Conservation (phyloP, 1,140 invertebrate genomes). For the Thalassaphorura encarpata region DNA sequence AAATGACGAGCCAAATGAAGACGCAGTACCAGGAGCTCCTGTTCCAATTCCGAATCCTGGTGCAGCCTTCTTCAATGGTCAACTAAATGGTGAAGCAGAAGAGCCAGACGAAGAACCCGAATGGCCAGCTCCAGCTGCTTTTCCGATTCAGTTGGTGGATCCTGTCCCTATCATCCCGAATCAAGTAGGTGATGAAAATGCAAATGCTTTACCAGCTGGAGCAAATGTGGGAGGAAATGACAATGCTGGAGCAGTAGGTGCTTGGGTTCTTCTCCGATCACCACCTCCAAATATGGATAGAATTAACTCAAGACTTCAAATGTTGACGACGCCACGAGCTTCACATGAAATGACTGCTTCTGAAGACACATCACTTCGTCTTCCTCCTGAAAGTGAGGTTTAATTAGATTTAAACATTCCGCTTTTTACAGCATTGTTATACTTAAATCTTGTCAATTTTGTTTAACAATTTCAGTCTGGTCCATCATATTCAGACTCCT, state of each 20-base stretch:
- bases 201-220: too few species aligned
- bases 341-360: constrained; percentile 38
- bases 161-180: too few species aligned
- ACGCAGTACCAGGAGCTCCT: constrained; percentile 34
- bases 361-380: constrained; percentile 38
- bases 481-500: constrained; percentile 77
- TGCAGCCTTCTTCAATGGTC: not conserved
- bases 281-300: constrained; percentile 4
- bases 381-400: constrained; percentile 52
- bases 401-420: not conserved
- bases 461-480: constrained; percentile 68
- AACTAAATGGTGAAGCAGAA: not conserved
- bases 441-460: constrained; percentile 32
- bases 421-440: not conserved
- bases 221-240: too few species aligned
- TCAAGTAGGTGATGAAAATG: too few species aligned
- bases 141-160: too few species aligned
- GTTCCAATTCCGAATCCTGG: not conserved
- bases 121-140: too few species aligned
- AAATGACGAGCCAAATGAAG: constrained; percentile 80
- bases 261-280: too few species aligned
- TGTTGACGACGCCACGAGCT: constrained; percentile 41
- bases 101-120: not conserved
- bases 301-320: constrained; percentile 41
- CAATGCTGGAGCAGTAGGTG: too few species aligned